Evolutionary conservation across 2,113 vertebrate species (phyloP), one percentile per base, ranked within the genome.

Genomic region (Phycodurus eques): DNA sequence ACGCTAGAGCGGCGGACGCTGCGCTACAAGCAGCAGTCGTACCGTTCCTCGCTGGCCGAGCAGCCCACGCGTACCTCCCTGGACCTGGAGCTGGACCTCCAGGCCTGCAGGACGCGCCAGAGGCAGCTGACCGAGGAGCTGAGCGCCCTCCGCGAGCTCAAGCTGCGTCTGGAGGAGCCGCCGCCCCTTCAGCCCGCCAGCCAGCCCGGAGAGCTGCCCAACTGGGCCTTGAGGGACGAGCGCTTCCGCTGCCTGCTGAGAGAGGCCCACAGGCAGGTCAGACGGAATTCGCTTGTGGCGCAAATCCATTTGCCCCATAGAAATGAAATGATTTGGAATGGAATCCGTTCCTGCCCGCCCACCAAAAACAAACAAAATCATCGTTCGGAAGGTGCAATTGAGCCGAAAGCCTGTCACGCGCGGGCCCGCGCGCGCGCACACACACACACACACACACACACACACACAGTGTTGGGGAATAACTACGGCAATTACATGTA

Each of bases 11-110:
- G 98, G 76, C 91, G 96, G 66, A 99, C 96, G 2, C 81, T 99
- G 49, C 91, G 96, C 73, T 98, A 96, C 65, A 98, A 99, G 85
- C 97, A 94, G 93, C 94, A 98, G 93, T 92, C 96, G 69, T 98
- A 94, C 83, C 94, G 94, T 84, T 94, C 95, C 27, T 96, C 97
- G 73, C 88, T 98, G 88, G 96, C 94, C 2, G 96, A 97, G 83
- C 93, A 96, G 84, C 96, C 97, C 73, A 95, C 95, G 12, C 95
- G 96, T 72, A 99, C 98, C 17, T 99, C 98, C 59, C 92, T 99
- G 87, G 98, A 99, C 93, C 93, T 99, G 98, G 98, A 99, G 98
- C 96, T 99, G 97, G 98, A 99, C 90, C 97, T 99, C 90, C 98
- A 99, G 96, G 98, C 98, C 27, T 99, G 95, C 74, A 92, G 96